Percentiles rank a stretch among this genome's conserved stretches.
Evolutionary conservation across 2,797 vertebrate genomes (phyloP).

Genomic region (Scarus forsteni): DNA sequence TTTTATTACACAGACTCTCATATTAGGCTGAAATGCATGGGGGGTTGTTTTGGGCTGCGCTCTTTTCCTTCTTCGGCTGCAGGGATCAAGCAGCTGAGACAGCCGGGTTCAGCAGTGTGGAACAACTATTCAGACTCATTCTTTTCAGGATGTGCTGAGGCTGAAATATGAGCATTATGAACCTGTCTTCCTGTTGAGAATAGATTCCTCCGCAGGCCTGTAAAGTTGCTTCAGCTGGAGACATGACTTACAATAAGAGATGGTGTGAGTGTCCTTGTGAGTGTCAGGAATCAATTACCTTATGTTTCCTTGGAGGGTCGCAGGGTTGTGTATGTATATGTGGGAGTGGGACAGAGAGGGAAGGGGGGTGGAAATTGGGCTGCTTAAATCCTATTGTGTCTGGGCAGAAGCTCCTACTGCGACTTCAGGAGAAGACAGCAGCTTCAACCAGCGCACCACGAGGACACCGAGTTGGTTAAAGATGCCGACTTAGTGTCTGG

Average conservation of each 20-base stretch:
- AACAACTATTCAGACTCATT: conserved; percentile 65
- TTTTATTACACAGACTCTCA: conserved; percentile 26
- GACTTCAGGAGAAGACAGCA: conserved; percentile 23
- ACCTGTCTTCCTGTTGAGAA: conserved; percentile 75
- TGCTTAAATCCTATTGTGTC: conserved; percentile 28
- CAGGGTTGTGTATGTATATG: conserved; percentile 50
- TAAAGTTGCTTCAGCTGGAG: conserved; percentile 66
- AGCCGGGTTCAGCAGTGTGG: conserved; percentile 47
- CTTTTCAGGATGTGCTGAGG: conserved; percentile 68
- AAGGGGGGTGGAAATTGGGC: not conserved
- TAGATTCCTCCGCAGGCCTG: conserved; percentile 71
- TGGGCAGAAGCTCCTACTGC: conserved; percentile 38
- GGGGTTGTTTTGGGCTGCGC: not conserved
- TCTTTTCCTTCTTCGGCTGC: conserved; percentile 32
- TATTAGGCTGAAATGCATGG: conserved; percentile 49
- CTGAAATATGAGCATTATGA: conserved; percentile 78
- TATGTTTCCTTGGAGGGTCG: conserved; percentile 49
- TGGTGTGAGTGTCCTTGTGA: conserved; percentile 65
- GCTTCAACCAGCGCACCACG: conserved; percentile 15
- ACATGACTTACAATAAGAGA: conserved; percentile 73
- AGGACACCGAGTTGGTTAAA: conserved; percentile 29
- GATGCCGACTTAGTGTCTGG: conserved; percentile 11
- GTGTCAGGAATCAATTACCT: conserved; percentile 75
- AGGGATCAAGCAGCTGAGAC: conserved; percentile 51
- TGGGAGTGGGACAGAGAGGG: not conserved